Conservation (phyloP, 2,797 vertebrate species). For the Geotrypetes seraphini region DNA sequence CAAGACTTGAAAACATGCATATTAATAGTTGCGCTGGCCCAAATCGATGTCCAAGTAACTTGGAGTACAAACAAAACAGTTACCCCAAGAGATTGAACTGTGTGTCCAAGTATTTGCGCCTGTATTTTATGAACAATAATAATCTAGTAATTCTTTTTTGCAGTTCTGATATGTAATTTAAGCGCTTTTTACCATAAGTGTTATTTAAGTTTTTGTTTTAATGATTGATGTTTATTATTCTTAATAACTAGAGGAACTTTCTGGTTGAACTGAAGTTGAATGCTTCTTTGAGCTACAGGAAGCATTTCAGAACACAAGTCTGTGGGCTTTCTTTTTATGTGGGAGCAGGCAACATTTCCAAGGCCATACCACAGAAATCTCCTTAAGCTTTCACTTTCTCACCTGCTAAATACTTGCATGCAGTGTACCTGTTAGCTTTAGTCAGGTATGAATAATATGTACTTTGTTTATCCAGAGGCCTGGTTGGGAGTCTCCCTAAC, state of each 20-base stretch:
- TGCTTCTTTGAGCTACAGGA: constrained; percentile 24
- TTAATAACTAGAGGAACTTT: constrained; percentile 41
- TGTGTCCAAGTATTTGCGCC: constrained; percentile 32
- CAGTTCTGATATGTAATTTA: constrained; percentile 47
- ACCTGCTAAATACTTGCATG: too few species aligned
- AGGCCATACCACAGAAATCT: not conserved
- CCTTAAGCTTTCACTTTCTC: too few species aligned
- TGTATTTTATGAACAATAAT: constrained; percentile 32
- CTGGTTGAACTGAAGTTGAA: constrained; percentile 36
- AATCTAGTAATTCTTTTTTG: constrained; percentile 16
- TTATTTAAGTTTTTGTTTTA: constrained; percentile 51
- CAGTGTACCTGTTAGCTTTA: too few species aligned
- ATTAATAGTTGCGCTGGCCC: constrained; percentile 23
- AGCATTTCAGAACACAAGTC: constrained; percentile 46
- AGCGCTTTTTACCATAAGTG: constrained; percentile 50
- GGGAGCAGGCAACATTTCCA: not conserved
- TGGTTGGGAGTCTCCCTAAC: too few species aligned
- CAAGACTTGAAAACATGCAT: constrained; percentile 35
- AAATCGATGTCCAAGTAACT: constrained; percentile 6
- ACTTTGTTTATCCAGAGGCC: too few species aligned
- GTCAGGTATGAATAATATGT: too few species aligned
- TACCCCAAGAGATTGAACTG: constrained; percentile 22
- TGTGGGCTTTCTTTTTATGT: constrained; percentile 12
- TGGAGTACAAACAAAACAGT: not conserved
- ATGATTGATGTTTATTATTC: constrained; percentile 44